Base-by-base conservation (phyloP, 2,113 vertebrate species). In the Seriola dumerili region DNA sequence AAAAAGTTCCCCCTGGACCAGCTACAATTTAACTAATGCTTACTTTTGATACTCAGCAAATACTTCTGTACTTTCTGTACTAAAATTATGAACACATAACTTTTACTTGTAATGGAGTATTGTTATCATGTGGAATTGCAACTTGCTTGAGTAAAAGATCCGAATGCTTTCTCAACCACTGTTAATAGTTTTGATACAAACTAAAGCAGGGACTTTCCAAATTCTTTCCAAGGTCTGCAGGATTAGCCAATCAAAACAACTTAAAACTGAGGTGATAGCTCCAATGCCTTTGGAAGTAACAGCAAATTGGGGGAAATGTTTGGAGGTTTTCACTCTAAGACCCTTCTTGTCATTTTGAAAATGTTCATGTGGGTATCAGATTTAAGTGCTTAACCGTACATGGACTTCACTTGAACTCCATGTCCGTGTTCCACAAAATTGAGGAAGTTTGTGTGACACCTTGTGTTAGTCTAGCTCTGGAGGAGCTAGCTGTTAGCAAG, bases 401-500 rank as follows among this genome's bases (percentile, higher is more conserved):
- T n/a, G 52, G 11, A 50, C 70, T 52, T 38, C 62, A 68, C 76
- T 59, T 73, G 84, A 77, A 78, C 86, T 74, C 54, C 23, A 3
- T 52, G 46, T 59, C 11, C 14, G 42, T 69, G 52, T 59, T 12
- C 21, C 12, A 36, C 48, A 73, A 52, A 61, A 66, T 21, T 25
- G 42, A 79, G 55, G 65, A 84, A 82, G 77, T 74, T 40, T 75
- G 75, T 81, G 73, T 82, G 80, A 71, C 86, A 79, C 84, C 80
- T 83, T 81, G 59, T 83, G 81, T 83, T 61, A 59, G 84, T 72
- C 64, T 59, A 62, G 64, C 66, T 76, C 52, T 48, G 66, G 77
- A 85, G 74, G 76, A 77, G 83, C 78, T 87, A 82, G 76, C 64
- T 67, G 84, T 87, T 85, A 92, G 93, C 83, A 73, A 91, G 94